phyloP scores from a whole-genome alignment of 2,888 invertebrate species.

The Anagyrus pseudococci region DNA sequence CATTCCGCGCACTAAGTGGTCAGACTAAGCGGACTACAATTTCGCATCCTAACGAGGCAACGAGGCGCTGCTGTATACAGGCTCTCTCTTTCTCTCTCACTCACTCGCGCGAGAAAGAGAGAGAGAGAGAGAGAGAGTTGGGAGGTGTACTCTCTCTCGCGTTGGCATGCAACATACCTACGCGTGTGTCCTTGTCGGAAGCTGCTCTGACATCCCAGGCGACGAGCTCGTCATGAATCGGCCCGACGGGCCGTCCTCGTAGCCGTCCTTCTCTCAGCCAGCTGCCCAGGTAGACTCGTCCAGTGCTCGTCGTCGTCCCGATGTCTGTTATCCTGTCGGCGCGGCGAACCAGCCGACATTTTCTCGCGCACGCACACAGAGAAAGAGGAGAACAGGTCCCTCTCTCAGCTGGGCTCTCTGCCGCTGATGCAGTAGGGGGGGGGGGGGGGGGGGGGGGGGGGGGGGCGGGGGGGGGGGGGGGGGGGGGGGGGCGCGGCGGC shows the following conservation, averaged over 20 bases:
- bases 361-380: neutral
- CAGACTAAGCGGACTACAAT: too few relatives aligned
- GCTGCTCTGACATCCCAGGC: neutral
- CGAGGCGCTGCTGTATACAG: neutral
- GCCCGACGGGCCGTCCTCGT: neutral
- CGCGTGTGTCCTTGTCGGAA: neutral
- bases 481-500: neutral
- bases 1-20: too few relatives aligned
- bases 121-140: neutral
- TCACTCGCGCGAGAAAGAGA: neutral
- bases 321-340: too few relatives aligned
- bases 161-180: neutral
- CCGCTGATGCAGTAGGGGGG: neutral
- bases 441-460: neutral
- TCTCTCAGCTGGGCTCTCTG: neutral
- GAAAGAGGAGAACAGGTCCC: neutral
- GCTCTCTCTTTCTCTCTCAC: neutral
- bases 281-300: neutral
- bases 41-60: too few relatives aligned
- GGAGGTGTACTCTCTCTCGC: neutral
- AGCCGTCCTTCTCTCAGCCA: too few relatives aligned
- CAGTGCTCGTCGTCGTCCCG: conserved; percentile 7
- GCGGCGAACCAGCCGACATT: too few relatives aligned
- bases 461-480: neutral
- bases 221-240: conserved; percentile 31